A percentile compares a stretch with the other conserved stretches of the same genome.
Conservation (phyloP, 2,888 invertebrate genomes). For the Stomorhina lunata region DNA sequence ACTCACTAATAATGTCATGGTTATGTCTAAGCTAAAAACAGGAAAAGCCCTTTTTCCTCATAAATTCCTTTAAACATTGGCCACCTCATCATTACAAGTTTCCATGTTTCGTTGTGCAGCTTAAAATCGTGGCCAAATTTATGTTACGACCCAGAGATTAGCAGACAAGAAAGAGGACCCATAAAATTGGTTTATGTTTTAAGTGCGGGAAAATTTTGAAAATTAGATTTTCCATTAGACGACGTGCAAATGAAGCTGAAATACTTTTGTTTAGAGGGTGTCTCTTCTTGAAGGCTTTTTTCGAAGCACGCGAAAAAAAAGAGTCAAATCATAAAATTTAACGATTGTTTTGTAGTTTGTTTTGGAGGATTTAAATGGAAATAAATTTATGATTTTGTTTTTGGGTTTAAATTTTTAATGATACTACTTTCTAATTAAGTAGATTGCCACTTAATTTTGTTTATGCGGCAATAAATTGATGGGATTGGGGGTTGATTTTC, state of each 20-base stretch:
- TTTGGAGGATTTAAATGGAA: constrained; percentile 56
- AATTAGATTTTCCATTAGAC: constrained; percentile 65
- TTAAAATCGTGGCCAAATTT: constrained; percentile 49
- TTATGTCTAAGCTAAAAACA: neutral
- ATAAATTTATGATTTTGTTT: constrained; percentile 65
- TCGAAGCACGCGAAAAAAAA: constrained; percentile 32
- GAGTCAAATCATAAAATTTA: constrained; percentile 64
- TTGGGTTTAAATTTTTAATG: constrained; percentile 53
- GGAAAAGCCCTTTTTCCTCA: constrained; percentile 41
- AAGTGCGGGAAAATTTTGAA: constrained; percentile 47
- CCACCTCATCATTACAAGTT: neutral
- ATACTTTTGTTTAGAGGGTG: constrained; percentile 26
- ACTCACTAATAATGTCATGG: constrained; percentile 28
- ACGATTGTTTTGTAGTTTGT: constrained; percentile 63
- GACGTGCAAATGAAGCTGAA: constrained; percentile 30
- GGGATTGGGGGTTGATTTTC: neutral
- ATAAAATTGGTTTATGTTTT: constrained; percentile 64
- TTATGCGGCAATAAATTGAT: constrained; percentile 44
- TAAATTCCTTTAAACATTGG: constrained; percentile 24
- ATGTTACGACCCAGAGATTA: constrained; percentile 62
- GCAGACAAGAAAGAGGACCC: constrained; percentile 34
- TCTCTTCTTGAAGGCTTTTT: constrained; percentile 39
- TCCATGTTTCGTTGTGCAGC: constrained; percentile 55
- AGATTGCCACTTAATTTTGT: constrained; percentile 60
- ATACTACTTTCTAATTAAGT: constrained; percentile 61